Percentiles rank a stretch among this genome's conserved stretches.
phyloP scores from a whole-genome alignment of 2,888 invertebrate species.

The Lacanobia oleracea region DNA sequence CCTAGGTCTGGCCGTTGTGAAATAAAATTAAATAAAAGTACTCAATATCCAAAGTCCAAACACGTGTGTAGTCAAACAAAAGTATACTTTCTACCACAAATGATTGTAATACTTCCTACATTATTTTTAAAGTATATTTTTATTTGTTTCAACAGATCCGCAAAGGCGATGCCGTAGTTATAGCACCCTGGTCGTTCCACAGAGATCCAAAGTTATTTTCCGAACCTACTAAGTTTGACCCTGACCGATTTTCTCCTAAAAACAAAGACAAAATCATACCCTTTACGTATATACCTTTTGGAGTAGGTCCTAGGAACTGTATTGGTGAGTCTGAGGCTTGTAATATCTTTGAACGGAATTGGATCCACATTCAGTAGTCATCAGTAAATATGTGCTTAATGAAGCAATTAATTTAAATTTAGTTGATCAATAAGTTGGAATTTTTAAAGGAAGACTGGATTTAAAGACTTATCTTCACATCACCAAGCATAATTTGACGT shows the following conservation, averaged over 20 bases:
- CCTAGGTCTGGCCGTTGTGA: too few species aligned
- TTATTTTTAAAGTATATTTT: not conserved
- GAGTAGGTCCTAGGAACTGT: constrained; percentile 79
- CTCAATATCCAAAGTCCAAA: not conserved
- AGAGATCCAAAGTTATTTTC: constrained; percentile 74
- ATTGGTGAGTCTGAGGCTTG: constrained; percentile 70
- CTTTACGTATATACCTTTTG: constrained; percentile 76
- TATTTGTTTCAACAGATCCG: constrained; percentile 69
- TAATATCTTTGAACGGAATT: too few species aligned
- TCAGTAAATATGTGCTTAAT: too few species aligned
- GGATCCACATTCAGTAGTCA: too few species aligned
- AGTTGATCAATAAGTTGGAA: too few species aligned
- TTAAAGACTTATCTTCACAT: too few species aligned
- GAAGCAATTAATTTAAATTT: too few species aligned
- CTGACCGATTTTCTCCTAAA: constrained; percentile 77
- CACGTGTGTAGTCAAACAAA: too few species aligned
- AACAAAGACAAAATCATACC: constrained; percentile 73
- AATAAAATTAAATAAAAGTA: not conserved
- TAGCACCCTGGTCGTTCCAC: constrained; percentile 81
- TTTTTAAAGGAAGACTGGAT: too few species aligned
- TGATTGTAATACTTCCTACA: not conserved
- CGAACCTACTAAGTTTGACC: constrained; percentile 77
- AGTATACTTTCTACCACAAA: not conserved
- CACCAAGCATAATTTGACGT: too few species aligned
- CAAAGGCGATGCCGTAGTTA: constrained; percentile 75